Conservation (phyloP, 2,888 invertebrate species). For the Scrobipalpa atriplicella region DNA sequence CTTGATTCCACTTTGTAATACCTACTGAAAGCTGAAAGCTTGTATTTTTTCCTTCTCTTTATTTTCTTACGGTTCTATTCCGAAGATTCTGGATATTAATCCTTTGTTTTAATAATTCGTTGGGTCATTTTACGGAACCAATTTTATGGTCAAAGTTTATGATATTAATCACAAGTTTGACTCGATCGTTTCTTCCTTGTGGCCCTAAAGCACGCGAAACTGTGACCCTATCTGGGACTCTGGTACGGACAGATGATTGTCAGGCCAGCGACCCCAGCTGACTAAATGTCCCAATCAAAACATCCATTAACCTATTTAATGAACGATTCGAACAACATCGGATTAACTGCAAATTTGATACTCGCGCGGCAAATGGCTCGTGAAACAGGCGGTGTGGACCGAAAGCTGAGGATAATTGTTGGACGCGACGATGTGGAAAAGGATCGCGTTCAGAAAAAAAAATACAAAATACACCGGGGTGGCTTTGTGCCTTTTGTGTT, state of each 20-base stretch:
- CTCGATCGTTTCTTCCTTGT: slow-evolving; percentile 47
- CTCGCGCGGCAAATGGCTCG: slow-evolving; percentile 48
- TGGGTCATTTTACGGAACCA: slow-evolving; percentile 30
- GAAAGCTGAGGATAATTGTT: slow-evolving; percentile 50
- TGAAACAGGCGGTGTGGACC: slow-evolving; percentile 41
- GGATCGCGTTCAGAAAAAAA: slow-evolving; percentile 49
- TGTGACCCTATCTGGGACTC: slow-evolving; percentile 50
- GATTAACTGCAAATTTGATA: slow-evolving; percentile 30
- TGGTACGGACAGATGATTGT: slow-evolving; percentile 56
- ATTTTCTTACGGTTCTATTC: no score
- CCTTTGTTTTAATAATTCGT: background rate
- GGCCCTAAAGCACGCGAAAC: slow-evolving; percentile 55
- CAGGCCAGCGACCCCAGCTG: slow-evolving; percentile 53
- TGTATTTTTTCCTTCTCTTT: no score
- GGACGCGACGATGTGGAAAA: slow-evolving; percentile 54
- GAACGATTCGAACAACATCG: slow-evolving; percentile 20
- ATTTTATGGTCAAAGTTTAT: slow-evolving; percentile 45
- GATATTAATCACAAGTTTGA: slow-evolving; percentile 38
- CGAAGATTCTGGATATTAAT: background rate
- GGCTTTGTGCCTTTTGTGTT: no score
- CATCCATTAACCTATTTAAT: slow-evolving; percentile 49
- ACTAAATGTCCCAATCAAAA: slow-evolving; percentile 45
- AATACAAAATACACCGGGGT: background rate
- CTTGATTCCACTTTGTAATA: no score
- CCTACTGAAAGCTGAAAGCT: no score